Evolutionary conservation across 2,113 vertebrate species (phyloP), one percentile per base, ranked within the genome.

Genomic region (Odontesthes bonariensis): DNA sequence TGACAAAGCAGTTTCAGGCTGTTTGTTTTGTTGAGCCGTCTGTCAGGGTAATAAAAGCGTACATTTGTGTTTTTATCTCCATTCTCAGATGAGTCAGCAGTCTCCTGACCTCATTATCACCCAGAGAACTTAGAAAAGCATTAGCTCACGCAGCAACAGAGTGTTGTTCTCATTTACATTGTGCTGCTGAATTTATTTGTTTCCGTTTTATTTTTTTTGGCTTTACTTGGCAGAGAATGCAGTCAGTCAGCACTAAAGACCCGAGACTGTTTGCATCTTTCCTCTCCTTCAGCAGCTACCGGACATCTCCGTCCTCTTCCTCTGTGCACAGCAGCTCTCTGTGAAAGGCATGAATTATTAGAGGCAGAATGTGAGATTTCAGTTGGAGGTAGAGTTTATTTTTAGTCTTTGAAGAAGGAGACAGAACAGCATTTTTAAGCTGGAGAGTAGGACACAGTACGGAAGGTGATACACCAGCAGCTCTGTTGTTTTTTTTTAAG

Each of bases 341-440:
- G 17, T 47, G 66, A 82, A 77, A 74, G 64, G 51, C 81, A 87
- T 88, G 73, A 82, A 85, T 88, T 90, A 89, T 86, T 75, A 62
- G 64, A 68, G 73, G 72, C 35, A 52, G 31, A 65, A 61, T 62
- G 69, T 7, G 40, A 65, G 79, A 62, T 75, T 85, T 85, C 61
- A 73, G 73, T 58, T 4, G 9, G 71, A 75, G 69, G 44, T 19
- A 52, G 64, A 20, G 52, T 23, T 38, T 87, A 79, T 88, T 90
- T 90, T 82, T 85, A 85, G 84, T 74, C 17, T 20, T 63, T 38
- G 4, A 51, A 73, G 54, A 56, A 54, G 58, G 35, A 77, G 20
- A 60, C 42, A 59, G 67, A 65, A 59, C 65, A 54, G 32, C 55
- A 6, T 65, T 58, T 70, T 51, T 33, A 38, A 56, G 57, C 66